Percentiles rank a stretch among this genome's conserved stretches.
Evolutionary conservation across 2,113 vertebrate genomes (phyloP).

Genomic region (Gymnorhina tibicen): DNA sequence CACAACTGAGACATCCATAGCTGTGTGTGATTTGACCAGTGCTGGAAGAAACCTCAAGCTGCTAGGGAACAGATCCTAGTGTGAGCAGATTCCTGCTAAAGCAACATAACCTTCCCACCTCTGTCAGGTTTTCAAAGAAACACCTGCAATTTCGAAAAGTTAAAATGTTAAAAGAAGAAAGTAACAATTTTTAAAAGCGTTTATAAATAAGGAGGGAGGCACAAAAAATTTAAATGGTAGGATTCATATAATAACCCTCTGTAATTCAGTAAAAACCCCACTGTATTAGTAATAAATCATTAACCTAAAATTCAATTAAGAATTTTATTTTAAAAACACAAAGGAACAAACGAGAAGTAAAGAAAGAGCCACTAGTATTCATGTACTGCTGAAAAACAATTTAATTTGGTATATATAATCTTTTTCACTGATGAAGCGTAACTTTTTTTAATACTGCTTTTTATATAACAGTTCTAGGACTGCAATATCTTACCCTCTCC

Average conservation of each 20-base stretch:
- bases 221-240: not conserved
- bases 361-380: not conserved
- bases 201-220: not conserved
- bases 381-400: not conserved
- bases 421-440: rapidly evolving
- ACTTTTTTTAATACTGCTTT: not conserved
- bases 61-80: not conserved
- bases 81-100: not conserved
- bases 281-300: not conserved
- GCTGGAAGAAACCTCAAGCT: not conserved
- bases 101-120: not conserved
- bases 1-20: not conserved
- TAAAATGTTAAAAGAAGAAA: not conserved
- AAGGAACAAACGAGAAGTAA: not conserved
- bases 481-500: not conserved
- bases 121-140: not conserved
- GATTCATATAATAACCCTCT: not conserved
- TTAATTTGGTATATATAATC: not conserved
- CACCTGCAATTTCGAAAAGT: not conserved
- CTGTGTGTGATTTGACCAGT: not conserved
- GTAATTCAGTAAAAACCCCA: not conserved
- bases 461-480: not conserved
- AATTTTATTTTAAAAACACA: not conserved
- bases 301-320: not conserved
- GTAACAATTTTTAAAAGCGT: rapidly evolving